phyloP scores from a whole-genome alignment of 2,797 vertebrate genomes.

The Gambusia yucatana region DNA sequence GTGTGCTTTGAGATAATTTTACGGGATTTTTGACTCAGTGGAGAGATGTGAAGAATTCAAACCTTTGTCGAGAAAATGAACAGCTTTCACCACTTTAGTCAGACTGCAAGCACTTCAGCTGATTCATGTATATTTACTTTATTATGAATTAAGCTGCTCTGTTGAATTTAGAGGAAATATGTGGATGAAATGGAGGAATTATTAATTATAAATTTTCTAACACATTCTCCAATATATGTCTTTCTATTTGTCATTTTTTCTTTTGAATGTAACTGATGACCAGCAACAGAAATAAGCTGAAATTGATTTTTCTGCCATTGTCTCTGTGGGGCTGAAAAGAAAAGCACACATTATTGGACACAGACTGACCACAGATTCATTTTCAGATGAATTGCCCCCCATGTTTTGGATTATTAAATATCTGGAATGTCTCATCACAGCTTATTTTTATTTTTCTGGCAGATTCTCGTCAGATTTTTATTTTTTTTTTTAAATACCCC shows the following conservation, averaged over 20 bases:
- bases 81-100: background rate
- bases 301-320: background rate
- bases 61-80: slow-evolving; percentile 17
- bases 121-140: background rate
- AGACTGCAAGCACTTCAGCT: background rate
- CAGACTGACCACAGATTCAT: background rate
- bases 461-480: background rate
- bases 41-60: slow-evolving; percentile 32
- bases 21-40: slow-evolving; percentile 47
- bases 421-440: background rate
- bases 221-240: background rate
- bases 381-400: background rate
- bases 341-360: background rate
- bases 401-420: background rate
- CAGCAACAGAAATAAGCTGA: background rate
- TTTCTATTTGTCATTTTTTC: background rate
- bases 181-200: background rate
- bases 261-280: background rate
- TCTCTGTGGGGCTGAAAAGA: background rate
- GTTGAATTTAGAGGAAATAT: background rate
- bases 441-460: background rate
- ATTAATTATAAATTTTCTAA: background rate
- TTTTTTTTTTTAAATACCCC: background rate
- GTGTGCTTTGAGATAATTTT: slow-evolving; percentile 53
- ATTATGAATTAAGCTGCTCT: background rate